phyloP scores from a whole-genome alignment of 2,888 invertebrate species.

The Galeopsomyia nigrocyanea region DNA sequence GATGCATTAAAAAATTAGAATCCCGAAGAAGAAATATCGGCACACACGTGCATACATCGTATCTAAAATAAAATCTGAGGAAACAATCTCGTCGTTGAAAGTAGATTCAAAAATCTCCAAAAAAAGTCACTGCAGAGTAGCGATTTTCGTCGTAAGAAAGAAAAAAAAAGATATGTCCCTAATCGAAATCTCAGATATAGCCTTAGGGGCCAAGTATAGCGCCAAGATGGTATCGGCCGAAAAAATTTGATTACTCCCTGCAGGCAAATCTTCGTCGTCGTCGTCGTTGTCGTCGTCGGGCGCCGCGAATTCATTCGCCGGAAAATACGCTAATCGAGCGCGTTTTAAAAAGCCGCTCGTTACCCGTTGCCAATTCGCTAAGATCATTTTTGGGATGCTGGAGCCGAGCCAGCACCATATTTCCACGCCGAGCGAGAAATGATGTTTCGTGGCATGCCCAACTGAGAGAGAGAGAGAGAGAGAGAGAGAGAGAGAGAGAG shows the following conservation, averaged over 20 bases:
- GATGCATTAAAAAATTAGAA: too few species aligned
- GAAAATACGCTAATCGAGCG: constrained; percentile 52
- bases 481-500: constrained; percentile 4
- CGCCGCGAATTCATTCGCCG: constrained; percentile 48
- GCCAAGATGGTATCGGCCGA: constrained; percentile 48
- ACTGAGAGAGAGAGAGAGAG: neutral
- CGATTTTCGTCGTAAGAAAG: neutral
- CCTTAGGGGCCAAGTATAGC: neutral
- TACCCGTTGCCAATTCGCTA: constrained; percentile 49
- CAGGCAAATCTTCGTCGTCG: constrained; percentile 40
- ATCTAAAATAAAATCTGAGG: too few species aligned
- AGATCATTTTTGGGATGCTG: constrained; percentile 46
- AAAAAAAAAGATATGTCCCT: constrained; percentile 10
- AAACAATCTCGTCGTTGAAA: too few species aligned
- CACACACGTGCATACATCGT: too few species aligned
- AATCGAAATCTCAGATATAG: constrained; percentile 40
- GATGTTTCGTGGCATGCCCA: constrained; percentile 29
- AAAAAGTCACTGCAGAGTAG: too few species aligned
- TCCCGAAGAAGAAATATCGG: too few species aligned
- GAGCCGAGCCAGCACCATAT: constrained; percentile 47
- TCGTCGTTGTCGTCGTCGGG: constrained; percentile 28
- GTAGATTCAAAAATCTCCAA: too few species aligned
- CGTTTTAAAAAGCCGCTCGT: constrained; percentile 36
- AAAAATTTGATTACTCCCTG: constrained; percentile 51
- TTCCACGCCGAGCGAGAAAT: constrained; percentile 37